Base-by-base conservation (phyloP, 2,888 invertebrate genomes). In the Celastrina argiolus region DNA sequence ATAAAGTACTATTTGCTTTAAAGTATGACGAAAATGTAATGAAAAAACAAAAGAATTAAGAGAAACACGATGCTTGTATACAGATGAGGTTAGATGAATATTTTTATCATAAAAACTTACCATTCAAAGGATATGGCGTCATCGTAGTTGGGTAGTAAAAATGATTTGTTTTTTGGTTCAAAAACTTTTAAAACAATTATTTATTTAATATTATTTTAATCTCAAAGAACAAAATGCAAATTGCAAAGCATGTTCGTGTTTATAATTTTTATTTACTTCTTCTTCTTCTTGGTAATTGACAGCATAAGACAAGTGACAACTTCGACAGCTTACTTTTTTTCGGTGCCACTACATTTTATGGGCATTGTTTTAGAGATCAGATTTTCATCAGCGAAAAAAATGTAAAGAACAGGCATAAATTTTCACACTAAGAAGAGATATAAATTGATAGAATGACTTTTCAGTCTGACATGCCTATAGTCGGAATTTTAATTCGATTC, bases 101-200 rank as follows among this genome's bases (percentile, higher is more conserved):
- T 34, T 18, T 34, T 6, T 16, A 34, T 14, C 34, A 31, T 34
- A 7, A 10, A 10, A 45, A 36, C 81, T 77, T 79, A 88, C 89
- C 89, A 66, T 84, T 87, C 42, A 90, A 69, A 26, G 89, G 88
- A 72, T 86, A 87, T 28, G 84, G 73, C 14, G 86, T 80, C 88
- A 89, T 88, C 41, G 71, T 75, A 18, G 31, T 22, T 26, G 2
- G 18, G 5, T 14, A 16, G 5, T 34, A 39, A 18, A 39, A 22
- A 36, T 7, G 39, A 14, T 36, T 36, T 39, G 26, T 36, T 36
- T 22, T n/a, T 14, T 16, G 14, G 8, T 39, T 31, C 10, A 1
- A 0, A 36, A 14, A 8, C 1, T 59, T 34, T 61, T 26, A 36
- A 61, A 61, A 22, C 7, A 61, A 22, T 36, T 4, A 39, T 1